phyloP scores from a whole-genome alignment of 2,113 vertebrate genomes.

The Nothobranchius furzeri region DNA sequence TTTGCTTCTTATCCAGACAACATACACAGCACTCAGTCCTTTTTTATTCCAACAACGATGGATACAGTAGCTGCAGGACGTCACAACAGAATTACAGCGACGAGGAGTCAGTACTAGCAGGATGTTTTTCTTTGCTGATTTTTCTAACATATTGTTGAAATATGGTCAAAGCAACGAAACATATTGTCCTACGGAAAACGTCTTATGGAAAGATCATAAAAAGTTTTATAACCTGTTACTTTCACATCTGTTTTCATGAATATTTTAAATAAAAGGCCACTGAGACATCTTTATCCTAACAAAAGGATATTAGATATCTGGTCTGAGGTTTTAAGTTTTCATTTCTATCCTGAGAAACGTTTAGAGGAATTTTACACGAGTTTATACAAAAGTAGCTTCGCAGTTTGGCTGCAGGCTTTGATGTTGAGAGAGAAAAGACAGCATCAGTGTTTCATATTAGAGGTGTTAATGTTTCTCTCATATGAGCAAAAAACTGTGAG shows the following conservation, averaged over 20 bases:
- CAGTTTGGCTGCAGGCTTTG: slow-evolving; percentile 35
- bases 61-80: slow-evolving; percentile 40
- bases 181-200: background rate
- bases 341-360: slow-evolving; percentile 25
- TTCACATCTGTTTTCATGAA: slow-evolving; percentile 7
- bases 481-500: slow-evolving; percentile 42
- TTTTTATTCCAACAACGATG: slow-evolving; percentile 66
- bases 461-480: slow-evolving; percentile 58
- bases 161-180: slow-evolving; percentile 11
- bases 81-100: no score
- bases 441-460: slow-evolving; percentile 57
- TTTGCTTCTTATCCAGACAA: slow-evolving; percentile 64
- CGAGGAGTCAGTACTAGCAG: no score
- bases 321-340: slow-evolving; percentile 1
- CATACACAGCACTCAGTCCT: slow-evolving; percentile 49
- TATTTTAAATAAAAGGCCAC: background rate
- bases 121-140: background rate
- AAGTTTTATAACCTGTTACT: background rate
- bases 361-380: slow-evolving; percentile 29
- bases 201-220: background rate
- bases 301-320: slow-evolving; percentile 3
- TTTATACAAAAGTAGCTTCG: slow-evolving; percentile 42
- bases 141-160: slow-evolving; percentile 1
- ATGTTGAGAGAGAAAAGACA: slow-evolving; percentile 37
- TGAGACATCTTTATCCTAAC: background rate